Evolutionary conservation across 2,797 vertebrate genomes (phyloP).

Genomic region (Peromyscus attwateri): DNA sequence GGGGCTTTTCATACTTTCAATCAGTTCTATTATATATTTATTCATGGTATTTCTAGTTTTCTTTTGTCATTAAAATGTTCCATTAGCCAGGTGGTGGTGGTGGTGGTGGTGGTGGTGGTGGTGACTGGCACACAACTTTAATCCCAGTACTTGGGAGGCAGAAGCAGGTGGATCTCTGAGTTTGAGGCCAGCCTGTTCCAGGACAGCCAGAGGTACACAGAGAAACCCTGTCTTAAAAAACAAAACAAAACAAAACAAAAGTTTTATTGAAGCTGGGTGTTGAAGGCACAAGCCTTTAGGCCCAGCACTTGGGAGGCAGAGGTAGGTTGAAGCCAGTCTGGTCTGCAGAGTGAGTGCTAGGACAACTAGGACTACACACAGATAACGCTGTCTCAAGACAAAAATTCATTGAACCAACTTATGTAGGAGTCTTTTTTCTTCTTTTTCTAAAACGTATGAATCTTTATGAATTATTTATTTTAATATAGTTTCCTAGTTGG

Average conservation of each 20-base stretch:
- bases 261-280: not conserved
- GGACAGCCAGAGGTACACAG: not conserved
- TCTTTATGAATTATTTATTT: conserved; percentile 32
- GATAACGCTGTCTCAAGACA: not conserved
- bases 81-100: not conserved
- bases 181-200: not conserved
- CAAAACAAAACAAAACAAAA: not conserved
- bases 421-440: conserved; percentile 9
- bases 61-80: conserved; percentile 33
- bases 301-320: not conserved
- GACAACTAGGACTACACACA: not conserved
- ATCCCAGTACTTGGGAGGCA: not conserved
- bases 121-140: not conserved
- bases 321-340: too few species aligned
- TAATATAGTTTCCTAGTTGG: conserved; percentile 39
- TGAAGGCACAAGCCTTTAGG: not conserved
- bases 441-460: not conserved
- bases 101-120: too few species aligned
- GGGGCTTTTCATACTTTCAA: not conserved
- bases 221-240: not conserved
- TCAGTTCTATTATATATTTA: not conserved
- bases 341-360: not conserved
- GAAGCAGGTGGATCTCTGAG: not conserved
- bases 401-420: not conserved
- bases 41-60: conserved; percentile 62